Percentiles rank a stretch among this genome's conserved stretches.
These are phyloP conservation scores for Mus minutoides DNA, from an alignment of 2,797 vertebrate genomes.

Conservation along the genomic window DNA sequence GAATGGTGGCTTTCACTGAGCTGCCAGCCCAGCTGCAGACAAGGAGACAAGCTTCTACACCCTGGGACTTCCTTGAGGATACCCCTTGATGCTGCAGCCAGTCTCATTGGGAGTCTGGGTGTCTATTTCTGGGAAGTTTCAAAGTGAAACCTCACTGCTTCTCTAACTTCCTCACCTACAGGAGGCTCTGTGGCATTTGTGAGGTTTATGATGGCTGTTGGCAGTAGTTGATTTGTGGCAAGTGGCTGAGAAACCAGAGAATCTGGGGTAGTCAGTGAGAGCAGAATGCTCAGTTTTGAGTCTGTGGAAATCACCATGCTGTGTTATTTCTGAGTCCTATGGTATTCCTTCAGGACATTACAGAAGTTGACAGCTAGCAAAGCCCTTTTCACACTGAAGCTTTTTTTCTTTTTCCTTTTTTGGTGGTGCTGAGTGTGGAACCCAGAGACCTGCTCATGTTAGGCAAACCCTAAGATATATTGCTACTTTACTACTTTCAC, in stretches of 20 bases:
- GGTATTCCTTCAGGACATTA: neutral
- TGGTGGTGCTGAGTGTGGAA: neutral
- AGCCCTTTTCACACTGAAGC: neutral
- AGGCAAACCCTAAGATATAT: neutral
- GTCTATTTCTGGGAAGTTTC: slow-evolving; percentile 50
- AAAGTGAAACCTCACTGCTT: slow-evolving; percentile 40
- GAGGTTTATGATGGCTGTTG: slow-evolving; percentile 27
- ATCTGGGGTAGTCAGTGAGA: neutral
- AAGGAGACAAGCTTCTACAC: neutral
- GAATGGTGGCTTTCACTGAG: neutral
- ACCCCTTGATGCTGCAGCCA: neutral
- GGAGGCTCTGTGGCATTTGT: slow-evolving; percentile 25
- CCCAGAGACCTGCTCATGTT: neutral
- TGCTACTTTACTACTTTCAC: neutral
- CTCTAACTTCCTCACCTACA: slow-evolving; percentile 24
- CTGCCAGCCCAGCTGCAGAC: neutral
- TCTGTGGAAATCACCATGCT: neutral
- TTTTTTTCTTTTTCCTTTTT: neutral
- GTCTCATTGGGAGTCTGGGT: neutral
- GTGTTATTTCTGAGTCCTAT: slow-evolving; percentile 42
- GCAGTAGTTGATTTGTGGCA: neutral
- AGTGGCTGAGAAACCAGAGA: slow-evolving; percentile 8
- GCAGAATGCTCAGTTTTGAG: slow-evolving; percentile 49
- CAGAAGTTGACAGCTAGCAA: slow-evolving; percentile 33
- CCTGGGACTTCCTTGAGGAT: neutral